phyloP scores from a whole-genome alignment of 2,888 invertebrate species.

The Piscicola geometra region DNA sequence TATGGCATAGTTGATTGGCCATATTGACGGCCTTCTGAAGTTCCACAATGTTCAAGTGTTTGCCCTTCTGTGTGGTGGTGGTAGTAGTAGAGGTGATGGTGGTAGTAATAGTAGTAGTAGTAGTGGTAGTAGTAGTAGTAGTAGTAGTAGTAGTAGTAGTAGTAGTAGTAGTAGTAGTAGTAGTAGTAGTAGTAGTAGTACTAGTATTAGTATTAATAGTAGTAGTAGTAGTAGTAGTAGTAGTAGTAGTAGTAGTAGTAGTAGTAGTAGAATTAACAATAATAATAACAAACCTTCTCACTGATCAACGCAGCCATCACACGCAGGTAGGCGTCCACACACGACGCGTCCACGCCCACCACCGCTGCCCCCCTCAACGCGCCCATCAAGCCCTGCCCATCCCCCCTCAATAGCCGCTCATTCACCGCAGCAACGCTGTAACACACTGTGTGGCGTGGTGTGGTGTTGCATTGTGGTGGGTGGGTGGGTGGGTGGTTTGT shows the following conservation, averaged over 20 bases:
- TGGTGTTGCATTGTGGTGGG: neutral
- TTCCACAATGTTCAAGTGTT: too few species aligned
- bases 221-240: neutral
- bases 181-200: too few species aligned
- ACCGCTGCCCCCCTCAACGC: conserved; percentile 48
- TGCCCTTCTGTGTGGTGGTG: too few species aligned
- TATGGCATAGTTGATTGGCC: conserved; percentile 45
- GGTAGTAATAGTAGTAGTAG: too few species aligned
- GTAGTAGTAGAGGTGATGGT: too few species aligned
- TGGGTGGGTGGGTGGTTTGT: neutral
- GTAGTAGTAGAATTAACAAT: neutral
- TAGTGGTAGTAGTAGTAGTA: neutral
- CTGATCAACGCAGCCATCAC: neutral
- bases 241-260: neutral
- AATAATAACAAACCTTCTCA: neutral
- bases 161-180: neutral
- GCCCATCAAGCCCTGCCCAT: conserved; percentile 45
- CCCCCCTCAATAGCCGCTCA: conserved; percentile 43
- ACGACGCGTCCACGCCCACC: conserved; percentile 47
- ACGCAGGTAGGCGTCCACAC: neutral
- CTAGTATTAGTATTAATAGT: too few species aligned
- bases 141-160: neutral
- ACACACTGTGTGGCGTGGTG: conserved; percentile 31
- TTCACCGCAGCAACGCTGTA: conserved; percentile 45
- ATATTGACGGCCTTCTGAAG: conserved; percentile 50